Evolutionary conservation across 2,888 invertebrate genomes (phyloP), one percentile per base, ranked within the genome.

Genomic region (Serrognathus titanus): DNA sequence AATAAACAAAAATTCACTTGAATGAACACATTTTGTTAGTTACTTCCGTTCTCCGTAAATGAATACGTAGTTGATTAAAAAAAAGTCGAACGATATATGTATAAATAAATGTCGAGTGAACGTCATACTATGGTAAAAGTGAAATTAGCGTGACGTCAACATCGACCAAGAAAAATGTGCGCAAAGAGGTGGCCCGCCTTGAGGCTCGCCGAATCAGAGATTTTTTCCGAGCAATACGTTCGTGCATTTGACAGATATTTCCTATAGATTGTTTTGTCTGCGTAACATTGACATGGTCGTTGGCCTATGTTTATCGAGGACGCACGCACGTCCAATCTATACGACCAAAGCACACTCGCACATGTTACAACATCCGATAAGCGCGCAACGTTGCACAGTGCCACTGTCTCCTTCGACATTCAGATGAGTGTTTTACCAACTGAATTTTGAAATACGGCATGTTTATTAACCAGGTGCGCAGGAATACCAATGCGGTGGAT

Each of bases 271-370:
- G 65, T 71, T 70, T 69, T 69, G 70, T 71, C 69, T 72, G 67
- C 62, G 62, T 66, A 71, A 66, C 72, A 72, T 72, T 72, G 70
- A 68, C 64, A 63, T 72, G 72, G 72, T 73, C 73, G 71, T 72
- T 73, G 73, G 72, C 72, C 72, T 70, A 69, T 66, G 66, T 66
- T 67, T 70, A 73, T 72, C 73, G 73, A 73, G 72, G 73, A 69
- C 73, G 70, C 69, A 70, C 70, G 69, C 69, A 70, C 66, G 65
- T 65, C 61, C 59, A 59, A 58, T 65, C 47, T 62, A 63, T 59
- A 59, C 63, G 63, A 59, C 62, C 62, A 63, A 58, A 57, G 56
- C 59, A 61, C 50, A 62, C 61, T 59, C 53, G 58, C 58, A 61
- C 58, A 59, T 60, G 58, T 54, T 13, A 51, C 51, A 39, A 55